Evolutionary conservation across 1,140 invertebrate genomes (phyloP), one percentile per base, ranked within the genome.

Genomic region (Magallana ariakensis): DNA sequence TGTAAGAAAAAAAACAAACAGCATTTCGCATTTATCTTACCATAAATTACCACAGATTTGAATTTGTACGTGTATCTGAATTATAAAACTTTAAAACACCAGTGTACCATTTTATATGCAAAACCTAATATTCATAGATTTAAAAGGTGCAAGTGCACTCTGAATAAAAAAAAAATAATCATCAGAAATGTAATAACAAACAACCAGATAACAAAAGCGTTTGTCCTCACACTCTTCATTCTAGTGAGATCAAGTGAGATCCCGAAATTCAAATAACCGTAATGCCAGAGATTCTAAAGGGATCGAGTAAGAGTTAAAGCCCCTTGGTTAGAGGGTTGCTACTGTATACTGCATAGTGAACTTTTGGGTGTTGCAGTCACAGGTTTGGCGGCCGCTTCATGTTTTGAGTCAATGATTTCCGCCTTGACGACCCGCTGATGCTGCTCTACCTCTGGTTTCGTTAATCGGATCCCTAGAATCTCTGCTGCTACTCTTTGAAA

Each of bases 401-500:
- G 85, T 22, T 92, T 91, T 88, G 90, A 91, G 26, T 92, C 89
- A 57, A 93, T 91, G 57, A 96, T 96, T 93, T 96, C 96, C 2
- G 96, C 96, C 88, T 96, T 96, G 1, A 97, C 95, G 53, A 97
- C 96, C 26, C 95, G 95, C 83, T 96, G 96, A 86, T 96, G 96
- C 75, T 95, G 96, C 91, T 97, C 96, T 89, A 96, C 95, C 89
- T 97, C 96, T 53, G 95, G 95, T 90, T 95, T 96, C 22, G 96
- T 96, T 84, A 97, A 93, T 91, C 95, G 95, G 16, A 97, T 95
- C 19, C 96, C 96, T 10, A 97, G 92, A 22, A 96, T 94, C 92
- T 97, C 96, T 11, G 96, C 96, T 56, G 96, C 96, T 58, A 97
- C 94, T 91, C 95, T 96, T 92, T 96, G 96, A 92, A 97, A 96